Evolutionary conservation across 2,888 invertebrate species (phyloP), one percentile per base, ranked within the genome.

Genomic region (Pecten maximus): DNA sequence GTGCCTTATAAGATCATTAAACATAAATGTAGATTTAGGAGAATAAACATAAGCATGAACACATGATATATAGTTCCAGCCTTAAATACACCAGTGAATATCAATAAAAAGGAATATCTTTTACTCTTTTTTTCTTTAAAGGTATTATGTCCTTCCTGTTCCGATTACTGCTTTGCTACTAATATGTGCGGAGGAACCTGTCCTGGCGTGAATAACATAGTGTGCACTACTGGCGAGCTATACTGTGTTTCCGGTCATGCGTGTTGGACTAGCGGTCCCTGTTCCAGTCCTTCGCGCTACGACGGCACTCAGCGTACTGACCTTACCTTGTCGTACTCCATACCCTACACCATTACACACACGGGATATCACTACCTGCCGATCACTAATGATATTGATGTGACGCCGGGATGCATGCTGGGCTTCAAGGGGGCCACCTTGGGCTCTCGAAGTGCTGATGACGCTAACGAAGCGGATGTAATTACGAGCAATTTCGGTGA

Each of bases 361-460:
- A 87, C 91, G 23, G 95, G 95, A 0, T 93, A 94, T 91, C 91
- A 93, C 40, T 94, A 93, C 88, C 28, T 92, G 0, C 19, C 88
- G 12, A 89, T 92, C n/a, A 48, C 60, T 0, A 87, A 91, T 16
- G 90, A 92, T 28, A 48, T 90, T 16, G 89, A 93, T 28, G 93
- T 96, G 0, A 28, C 88, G 2, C 91, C 93, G 2, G 95, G 95
- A 4, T 94, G 95, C 88, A 92, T 95, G 6, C 88, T 95, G 15
- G 95, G 94, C 12, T 93, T 93, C 88, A 90, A 93, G 12, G 91
- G 88, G 6, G 88, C 91, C 0, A 91, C 89, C 40, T 87, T 93
- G 0, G 88, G 93, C 12, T 91, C 94, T 6, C 44, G 91, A 10
- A 15, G 90, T 16, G 40, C 89, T 12, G 15, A 40, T 35, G 74